Percentiles rank a stretch among this genome's conserved stretches.
These are phyloP conservation scores for Leptarthrus brevirostris DNA, from an alignment of 2,888 invertebrate species.

Conservation along the genomic window DNA sequence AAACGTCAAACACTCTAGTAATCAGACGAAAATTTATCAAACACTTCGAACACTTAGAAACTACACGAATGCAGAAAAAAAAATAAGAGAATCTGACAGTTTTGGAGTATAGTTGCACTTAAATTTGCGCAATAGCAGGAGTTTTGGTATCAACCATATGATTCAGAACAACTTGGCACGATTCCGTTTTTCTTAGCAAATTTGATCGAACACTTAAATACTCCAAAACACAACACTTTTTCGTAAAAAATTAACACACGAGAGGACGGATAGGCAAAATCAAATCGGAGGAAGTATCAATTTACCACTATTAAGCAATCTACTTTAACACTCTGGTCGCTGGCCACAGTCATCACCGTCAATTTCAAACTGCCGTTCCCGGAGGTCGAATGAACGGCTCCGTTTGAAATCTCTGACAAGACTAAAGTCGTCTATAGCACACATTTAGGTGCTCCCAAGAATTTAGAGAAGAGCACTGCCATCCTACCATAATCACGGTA, in stretches of 20 bases:
- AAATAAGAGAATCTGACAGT: too few species aligned
- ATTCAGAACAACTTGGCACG: not conserved
- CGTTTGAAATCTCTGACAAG: slow-evolving; percentile 48
- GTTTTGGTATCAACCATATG: slow-evolving; percentile 15
- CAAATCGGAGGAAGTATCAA: not conserved
- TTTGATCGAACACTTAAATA: not conserved
- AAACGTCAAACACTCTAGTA: not conserved
- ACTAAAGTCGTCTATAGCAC: not conserved
- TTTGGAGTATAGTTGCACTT: not conserved
- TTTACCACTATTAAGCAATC: not conserved
- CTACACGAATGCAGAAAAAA: too few species aligned
- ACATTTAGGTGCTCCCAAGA: not conserved
- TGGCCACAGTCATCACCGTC: slow-evolving; percentile 12
- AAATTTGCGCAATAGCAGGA: slow-evolving; percentile 16
- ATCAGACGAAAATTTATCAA: not conserved
- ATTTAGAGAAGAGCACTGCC: not conserved
- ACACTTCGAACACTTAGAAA: too few species aligned
- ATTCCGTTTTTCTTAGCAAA: not conserved
- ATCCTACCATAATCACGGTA: not conserved
- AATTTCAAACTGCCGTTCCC: slow-evolving; percentile 14
- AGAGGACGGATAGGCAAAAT: slow-evolving; percentile 12
- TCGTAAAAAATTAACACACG: not conserved
- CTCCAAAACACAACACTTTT: not conserved
- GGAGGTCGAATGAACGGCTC: slow-evolving; percentile 11
- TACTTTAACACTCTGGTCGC: not conserved